Evolutionary conservation across 2,888 invertebrate species (phyloP), one percentile per base, ranked within the genome.

Genomic region (Abrostola tripartita): DNA sequence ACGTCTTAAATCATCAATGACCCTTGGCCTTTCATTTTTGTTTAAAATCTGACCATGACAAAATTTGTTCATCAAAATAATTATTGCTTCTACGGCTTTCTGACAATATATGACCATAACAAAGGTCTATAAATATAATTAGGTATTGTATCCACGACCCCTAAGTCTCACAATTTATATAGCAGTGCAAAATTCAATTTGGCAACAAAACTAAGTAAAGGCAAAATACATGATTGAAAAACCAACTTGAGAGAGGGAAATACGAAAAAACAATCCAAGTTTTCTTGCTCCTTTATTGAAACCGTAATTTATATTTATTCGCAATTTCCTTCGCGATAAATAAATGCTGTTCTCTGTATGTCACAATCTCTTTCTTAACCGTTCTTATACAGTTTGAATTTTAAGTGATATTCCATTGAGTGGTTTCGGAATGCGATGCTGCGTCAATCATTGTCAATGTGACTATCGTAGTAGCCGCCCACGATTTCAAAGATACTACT

Each of bases 281-380:
- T 55, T 10, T 41, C 0, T 37, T 37, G 42, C 37, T 44, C 37
- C 52, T 56, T 44, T 56, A 58, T 53, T 63, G 41, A 49, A 53
- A 58, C 49, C 14, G 41, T 58, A 58, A 53, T 63, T 63, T 63
- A 51, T 62, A 47, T 56, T 52, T 47, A 56, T 47, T 52, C 24
- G 52, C 47, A 61, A 55, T 52, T 51, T 49, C 42, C 51, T 42
- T 44, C 10, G 44, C 61, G 36, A 56, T 52, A 47, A 50, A 50
- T 61, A 50, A 61, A 42, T 35, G 14, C 5, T 49, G 35, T 37
- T 54, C 40, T 12, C 14, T 44, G 10, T 8, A 42, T 6, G 42
- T 40, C 36, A 40, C 5, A n/a, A 11, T 47, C 12, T 5, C 0
- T 8, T 35, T 37, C 53, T 11, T 37, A 37, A 24, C 24, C 9